Evolutionary conservation across 2,888 invertebrate species (phyloP), one percentile per base, ranked within the genome.

Genomic region (Dinocampus coccinellae): DNA sequence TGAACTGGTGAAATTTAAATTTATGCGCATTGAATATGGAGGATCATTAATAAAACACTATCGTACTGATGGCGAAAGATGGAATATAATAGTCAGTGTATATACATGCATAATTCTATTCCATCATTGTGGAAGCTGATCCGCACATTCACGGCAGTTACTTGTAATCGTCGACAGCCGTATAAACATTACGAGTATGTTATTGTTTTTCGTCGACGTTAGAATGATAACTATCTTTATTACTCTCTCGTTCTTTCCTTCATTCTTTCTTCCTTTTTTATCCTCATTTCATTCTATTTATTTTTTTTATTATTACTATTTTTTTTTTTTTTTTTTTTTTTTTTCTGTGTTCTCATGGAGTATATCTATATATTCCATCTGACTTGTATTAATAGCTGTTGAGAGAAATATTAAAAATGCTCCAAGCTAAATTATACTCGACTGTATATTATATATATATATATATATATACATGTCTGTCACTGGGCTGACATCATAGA

Each of bases 391-490:
- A 47, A 16, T 47, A 47, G 7, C 16, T 1, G 20, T 6, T 26
- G 24, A n/a, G 1, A 57, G 29, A 57, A 57, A 57, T 26, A 57
- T 55, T 11, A 24, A 57, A 26, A 57, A 57, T 57, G 29, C 57
- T 22, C 1, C 13, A 13, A 57, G 57, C 57, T n/a, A 57, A 24
- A 13, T 29, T 26, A n/a, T n/a, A 26, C 26, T 1, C 47, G 16
- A 7, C 20, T 16, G 16, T 47, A 3, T 13, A 47, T 7, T 1
- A n/a, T 47, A 16, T 16, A 16, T 47, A 9, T 3, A 36, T 36
- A 36, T 22, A 52, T 22, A 22, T 13, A 22, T 55, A 20, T 22
- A 55, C 22, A 26, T 26, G n/a, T n/a, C 24, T 1, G 9, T 24
- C n/a, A 57, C 26, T 6, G 26, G 6, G n/a, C 4, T 13, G 11